Conservation (phyloP, 2,888 invertebrate genomes). For the Euclidia mi region DNA sequence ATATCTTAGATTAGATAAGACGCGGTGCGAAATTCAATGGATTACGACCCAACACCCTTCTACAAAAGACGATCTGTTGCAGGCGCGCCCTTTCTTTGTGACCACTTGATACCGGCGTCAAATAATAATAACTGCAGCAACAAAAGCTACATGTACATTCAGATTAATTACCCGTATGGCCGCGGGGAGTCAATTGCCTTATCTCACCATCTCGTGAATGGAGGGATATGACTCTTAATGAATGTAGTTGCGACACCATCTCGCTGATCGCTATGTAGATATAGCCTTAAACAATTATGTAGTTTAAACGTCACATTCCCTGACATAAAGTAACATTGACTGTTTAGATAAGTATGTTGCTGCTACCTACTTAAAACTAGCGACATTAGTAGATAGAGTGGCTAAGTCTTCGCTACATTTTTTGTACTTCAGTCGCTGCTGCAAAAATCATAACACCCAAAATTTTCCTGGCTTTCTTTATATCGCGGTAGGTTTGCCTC, state of each 20-base stretch:
- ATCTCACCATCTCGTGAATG: conserved; percentile 74
- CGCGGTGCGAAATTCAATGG: conserved; percentile 32
- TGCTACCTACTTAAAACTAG: too few relatives aligned
- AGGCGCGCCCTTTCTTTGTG: conserved; percentile 36
- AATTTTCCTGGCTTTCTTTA: too few relatives aligned
- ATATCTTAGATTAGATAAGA: conserved; percentile 29
- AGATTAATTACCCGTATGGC: conserved; percentile 88
- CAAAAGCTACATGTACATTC: conserved; percentile 45
- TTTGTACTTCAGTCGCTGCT: too few relatives aligned
- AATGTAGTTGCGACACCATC: conserved; percentile 62
- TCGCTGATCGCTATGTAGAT: conserved; percentile 46
- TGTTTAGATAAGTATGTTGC: too few relatives aligned
- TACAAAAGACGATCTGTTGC: conserved; percentile 22
- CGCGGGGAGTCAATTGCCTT: conserved; percentile 84
- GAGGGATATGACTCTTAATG: conserved; percentile 53
- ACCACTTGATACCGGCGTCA: conserved; percentile 73
- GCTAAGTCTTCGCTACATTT: too few relatives aligned
- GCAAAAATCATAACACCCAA: too few relatives aligned
- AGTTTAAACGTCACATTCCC: conserved; percentile 5
- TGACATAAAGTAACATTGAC: too few relatives aligned
- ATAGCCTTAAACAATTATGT: conserved; percentile 37
- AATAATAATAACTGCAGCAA: conserved; percentile 59
- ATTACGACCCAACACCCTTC: conserved; percentile 44
- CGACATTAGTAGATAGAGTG: too few relatives aligned
- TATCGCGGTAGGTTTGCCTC: too few relatives aligned